phyloP scores from a whole-genome alignment of 2,113 vertebrate species.

The Tauraco erythrolophus region DNA sequence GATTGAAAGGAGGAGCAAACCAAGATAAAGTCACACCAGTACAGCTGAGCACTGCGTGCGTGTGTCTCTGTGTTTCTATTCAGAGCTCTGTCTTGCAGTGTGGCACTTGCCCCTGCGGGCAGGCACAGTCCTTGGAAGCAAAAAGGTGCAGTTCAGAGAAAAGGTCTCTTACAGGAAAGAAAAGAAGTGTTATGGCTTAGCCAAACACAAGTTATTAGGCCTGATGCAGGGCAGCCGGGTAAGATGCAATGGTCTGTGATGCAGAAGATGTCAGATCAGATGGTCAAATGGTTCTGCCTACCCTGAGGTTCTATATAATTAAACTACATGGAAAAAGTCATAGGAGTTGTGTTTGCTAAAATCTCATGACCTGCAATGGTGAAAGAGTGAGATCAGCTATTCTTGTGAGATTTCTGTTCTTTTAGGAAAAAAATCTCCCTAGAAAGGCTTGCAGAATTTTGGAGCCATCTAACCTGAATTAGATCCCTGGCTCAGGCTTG shows the following conservation, averaged over 20 bases:
- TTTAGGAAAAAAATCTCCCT: background rate
- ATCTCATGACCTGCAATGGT: conserved; percentile 3
- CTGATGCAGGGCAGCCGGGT: background rate
- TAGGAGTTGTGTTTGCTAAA: background rate
- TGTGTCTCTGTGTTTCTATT: background rate
- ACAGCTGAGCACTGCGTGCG: background rate
- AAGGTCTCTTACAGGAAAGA: conserved; percentile 36
- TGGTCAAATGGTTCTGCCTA: conserved; percentile 10
- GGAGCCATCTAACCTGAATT: background rate
- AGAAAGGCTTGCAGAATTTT: background rate
- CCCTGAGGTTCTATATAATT: conserved; percentile 52
- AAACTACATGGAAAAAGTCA: conserved; percentile 9
- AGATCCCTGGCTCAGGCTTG: background rate
- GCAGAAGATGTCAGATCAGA: conserved; percentile 10
- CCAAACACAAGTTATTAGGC: background rate
- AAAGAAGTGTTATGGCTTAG: background rate
- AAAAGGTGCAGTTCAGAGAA: conserved; percentile 53
- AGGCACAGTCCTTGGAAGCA: conserved; percentile 26
- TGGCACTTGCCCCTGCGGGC: conserved; percentile 51
- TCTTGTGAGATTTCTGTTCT: background rate
- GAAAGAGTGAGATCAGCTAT: background rate
- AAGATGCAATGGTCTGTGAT: background rate
- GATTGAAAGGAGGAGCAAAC: background rate
- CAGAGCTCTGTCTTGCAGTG: background rate
- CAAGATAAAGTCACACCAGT: background rate